phyloP scores from a whole-genome alignment of 1,140 invertebrate genomes.

The Lerema accius region DNA sequence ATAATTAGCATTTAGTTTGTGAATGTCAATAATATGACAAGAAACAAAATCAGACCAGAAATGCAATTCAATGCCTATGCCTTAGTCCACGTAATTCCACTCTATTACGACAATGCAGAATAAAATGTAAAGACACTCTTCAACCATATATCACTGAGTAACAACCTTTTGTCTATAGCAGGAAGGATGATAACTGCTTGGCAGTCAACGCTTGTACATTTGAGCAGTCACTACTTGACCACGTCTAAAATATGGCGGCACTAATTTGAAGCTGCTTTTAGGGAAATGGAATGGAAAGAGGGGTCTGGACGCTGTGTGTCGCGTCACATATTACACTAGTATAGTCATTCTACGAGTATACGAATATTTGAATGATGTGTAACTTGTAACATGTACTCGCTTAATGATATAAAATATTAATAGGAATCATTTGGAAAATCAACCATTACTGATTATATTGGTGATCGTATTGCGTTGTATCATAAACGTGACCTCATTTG shows the following conservation, averaged over 20 bases:
- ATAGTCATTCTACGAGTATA: no score
- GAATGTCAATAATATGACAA: no score
- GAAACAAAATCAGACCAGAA: no score
- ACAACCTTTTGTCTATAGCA: conserved; percentile 5
- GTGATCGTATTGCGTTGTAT: background rate
- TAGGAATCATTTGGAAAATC: background rate
- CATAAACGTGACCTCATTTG: background rate
- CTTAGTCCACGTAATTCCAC: no score
- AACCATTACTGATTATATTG: background rate
- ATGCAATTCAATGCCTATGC: no score
- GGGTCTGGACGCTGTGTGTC: background rate
- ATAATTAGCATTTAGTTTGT: no score
- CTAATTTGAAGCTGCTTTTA: conserved; percentile 37
- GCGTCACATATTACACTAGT: no score
- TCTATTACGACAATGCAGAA: no score
- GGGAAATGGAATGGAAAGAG: conserved; percentile 20
- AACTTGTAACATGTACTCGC: background rate
- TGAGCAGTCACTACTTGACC: conserved; percentile 34
- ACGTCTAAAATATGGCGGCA: conserved; percentile 38
- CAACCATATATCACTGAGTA: background rate
- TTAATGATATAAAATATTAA: background rate
- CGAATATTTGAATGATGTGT: background rate
- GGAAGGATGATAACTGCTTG: conserved; percentile 16
- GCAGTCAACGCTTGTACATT: conserved; percentile 11
- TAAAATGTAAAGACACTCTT: background rate